These are phyloP conservation scores for Microtus montanus DNA, from an alignment of 2,113 vertebrate species.

Conservation along the genomic window DNA sequence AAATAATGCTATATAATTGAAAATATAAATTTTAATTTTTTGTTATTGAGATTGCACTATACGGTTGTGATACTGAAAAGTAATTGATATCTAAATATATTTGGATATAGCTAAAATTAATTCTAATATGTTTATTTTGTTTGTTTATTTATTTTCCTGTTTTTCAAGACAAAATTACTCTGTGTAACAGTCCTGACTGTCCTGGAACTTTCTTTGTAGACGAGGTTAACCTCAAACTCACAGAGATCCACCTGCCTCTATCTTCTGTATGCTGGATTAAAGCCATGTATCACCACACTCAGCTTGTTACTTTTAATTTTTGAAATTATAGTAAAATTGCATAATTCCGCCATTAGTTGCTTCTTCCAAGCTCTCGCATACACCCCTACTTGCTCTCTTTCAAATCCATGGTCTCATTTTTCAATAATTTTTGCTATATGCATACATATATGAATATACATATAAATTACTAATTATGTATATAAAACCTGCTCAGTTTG, in stretches of 20 bases:
- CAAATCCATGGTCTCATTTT: background rate
- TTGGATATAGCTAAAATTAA: background rate
- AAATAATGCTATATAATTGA: slow-evolving; percentile 19
- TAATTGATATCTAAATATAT: slow-evolving; percentile 41
- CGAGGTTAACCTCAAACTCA: background rate
- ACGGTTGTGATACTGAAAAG: background rate
- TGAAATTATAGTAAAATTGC: background rate
- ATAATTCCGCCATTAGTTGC: background rate
- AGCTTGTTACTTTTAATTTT: background rate
- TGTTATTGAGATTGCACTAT: background rate
- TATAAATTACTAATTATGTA: background rate
- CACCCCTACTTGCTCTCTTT: background rate
- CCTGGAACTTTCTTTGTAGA: background rate
- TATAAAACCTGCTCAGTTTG: background rate
- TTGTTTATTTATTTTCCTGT: background rate
- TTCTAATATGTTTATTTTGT: background rate
- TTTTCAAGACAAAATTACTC: background rate
- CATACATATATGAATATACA: background rate
- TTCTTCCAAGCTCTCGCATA: background rate
- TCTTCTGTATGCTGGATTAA: background rate
- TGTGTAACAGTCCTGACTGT: background rate
- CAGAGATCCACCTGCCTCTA: background rate
- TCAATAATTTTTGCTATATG: background rate
- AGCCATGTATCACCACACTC: background rate
- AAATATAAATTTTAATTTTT: background rate